phyloP scores from a whole-genome alignment of 2,113 vertebrate species.

The Tetraodon nigroviridis region DNA sequence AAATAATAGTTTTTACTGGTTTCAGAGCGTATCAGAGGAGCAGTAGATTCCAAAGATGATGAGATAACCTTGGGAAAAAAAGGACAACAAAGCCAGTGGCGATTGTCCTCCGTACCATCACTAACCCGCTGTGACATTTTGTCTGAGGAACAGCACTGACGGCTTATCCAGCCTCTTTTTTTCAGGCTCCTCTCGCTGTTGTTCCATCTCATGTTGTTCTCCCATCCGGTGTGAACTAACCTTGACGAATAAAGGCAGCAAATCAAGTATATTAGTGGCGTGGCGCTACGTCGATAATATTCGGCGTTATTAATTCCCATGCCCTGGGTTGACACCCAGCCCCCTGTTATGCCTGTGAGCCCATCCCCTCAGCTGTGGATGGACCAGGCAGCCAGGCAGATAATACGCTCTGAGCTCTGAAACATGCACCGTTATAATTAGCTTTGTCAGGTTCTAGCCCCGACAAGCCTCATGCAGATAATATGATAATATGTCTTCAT shows the following conservation, averaged over 20 bases:
- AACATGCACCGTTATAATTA: slow-evolving; percentile 99
- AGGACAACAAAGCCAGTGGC: slow-evolving; percentile 57
- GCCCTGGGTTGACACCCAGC: slow-evolving; percentile 68
- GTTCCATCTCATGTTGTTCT: slow-evolving; percentile 41
- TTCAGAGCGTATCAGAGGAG: not conserved
- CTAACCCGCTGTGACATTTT: slow-evolving; percentile 70
- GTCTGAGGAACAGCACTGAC: slow-evolving; percentile 50
- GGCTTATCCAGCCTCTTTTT: slow-evolving; percentile 60
- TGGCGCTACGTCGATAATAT: slow-evolving; percentile 70
- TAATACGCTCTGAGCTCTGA: slow-evolving; percentile 97
- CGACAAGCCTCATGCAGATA: slow-evolving; percentile 99
- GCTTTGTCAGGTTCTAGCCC: slow-evolving; percentile 98
- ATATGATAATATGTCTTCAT: slow-evolving; percentile 99
- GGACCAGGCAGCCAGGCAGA: slow-evolving; percentile 82
- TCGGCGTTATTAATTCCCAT: slow-evolving; percentile 72
- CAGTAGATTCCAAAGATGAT: slow-evolving; percentile 46
- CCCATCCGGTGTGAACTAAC: slow-evolving; percentile 30
- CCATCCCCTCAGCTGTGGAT: slow-evolving; percentile 80
- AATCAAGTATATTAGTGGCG: slow-evolving; percentile 60
- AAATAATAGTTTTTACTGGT: slow-evolving; percentile 32
- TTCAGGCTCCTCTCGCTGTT: slow-evolving; percentile 15
- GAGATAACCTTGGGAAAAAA: slow-evolving; percentile 71
- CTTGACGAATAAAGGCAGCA: slow-evolving; percentile 58
- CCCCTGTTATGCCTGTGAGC: slow-evolving; percentile 81
- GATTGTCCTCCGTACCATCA: slow-evolving; percentile 47